Conservation (phyloP, 1,140 invertebrate genomes). For the Muscidifurax raptorellus region DNA sequence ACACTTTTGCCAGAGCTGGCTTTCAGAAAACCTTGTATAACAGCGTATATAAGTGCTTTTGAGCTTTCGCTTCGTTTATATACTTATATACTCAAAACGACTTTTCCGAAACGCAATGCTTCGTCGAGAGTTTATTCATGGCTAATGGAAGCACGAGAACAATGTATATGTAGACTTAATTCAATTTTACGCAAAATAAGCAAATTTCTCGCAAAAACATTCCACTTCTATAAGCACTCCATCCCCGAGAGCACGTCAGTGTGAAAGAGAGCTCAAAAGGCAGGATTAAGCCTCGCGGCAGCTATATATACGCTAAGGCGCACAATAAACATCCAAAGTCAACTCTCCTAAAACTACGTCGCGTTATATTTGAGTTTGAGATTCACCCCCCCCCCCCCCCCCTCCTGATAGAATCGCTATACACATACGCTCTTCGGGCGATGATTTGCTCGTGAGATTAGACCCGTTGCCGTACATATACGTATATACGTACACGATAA, state of each 20-base stretch:
- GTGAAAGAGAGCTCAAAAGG: background rate
- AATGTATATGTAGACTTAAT: too few species aligned
- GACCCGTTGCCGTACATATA: too few species aligned
- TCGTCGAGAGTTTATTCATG: too few species aligned
- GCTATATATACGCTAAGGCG: background rate
- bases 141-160: too few species aligned
- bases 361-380: conserved; percentile 26
- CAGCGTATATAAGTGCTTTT: too few species aligned
- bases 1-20: too few species aligned
- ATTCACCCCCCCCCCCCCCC: background rate
- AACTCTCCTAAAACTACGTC: background rate
- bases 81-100: too few species aligned
- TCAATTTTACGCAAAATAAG: too few species aligned
- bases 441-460: conserved; percentile 44
- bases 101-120: too few species aligned
- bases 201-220: background rate
- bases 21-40: too few species aligned
- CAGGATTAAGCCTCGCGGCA: background rate
- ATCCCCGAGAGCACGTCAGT: too few species aligned
- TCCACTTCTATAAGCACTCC: background rate
- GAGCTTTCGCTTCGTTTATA: too few species aligned
- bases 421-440: background rate
- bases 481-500: background rate
- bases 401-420: conserved; percentile 31
- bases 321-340: background rate